phyloP scores from a whole-genome alignment of 2,797 vertebrate genomes.

The Vespertilio murinus region DNA sequence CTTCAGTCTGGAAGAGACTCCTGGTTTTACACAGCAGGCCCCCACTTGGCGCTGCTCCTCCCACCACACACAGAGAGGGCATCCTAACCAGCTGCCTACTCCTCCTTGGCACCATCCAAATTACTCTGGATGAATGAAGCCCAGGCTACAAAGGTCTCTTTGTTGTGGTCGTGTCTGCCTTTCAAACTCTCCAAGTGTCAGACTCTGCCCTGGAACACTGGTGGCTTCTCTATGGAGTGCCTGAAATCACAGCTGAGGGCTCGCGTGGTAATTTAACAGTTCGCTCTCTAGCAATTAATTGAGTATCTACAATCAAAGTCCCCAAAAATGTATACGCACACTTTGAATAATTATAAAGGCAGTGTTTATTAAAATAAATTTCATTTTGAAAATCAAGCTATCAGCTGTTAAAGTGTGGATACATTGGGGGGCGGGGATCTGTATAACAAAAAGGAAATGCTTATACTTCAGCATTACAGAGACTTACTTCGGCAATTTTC shows the following conservation, averaged over 20 bases:
- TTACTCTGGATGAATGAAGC: constrained; percentile 57
- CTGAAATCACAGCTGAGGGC: constrained; percentile 44
- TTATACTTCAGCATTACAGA: background rate
- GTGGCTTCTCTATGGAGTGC: constrained; percentile 33
- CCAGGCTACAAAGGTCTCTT: constrained; percentile 64
- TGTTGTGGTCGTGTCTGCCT: constrained; percentile 55
- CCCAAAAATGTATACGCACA: background rate
- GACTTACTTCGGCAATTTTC: constrained; percentile 94
- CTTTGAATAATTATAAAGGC: background rate
- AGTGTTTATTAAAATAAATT: background rate
- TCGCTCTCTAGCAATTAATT: constrained; percentile 9
- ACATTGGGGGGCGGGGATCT: background rate
- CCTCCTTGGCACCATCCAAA: constrained; percentile 66
- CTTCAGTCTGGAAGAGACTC: background rate
- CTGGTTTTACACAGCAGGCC: constrained; percentile 29
- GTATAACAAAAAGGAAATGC: constrained; percentile 35
- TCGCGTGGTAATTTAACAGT: background rate
- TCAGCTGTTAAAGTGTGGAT: background rate
- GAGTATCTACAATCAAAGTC: constrained; percentile 11
- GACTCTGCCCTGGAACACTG: constrained; percentile 38
- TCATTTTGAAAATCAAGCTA: background rate
- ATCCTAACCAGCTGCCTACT: constrained; percentile 66
- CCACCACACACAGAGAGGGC: background rate
- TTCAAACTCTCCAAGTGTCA: constrained; percentile 51
- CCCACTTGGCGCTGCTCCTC: background rate